Conservation (phyloP, 2,797 vertebrate species). For the Zenarchopterus dispar region DNA sequence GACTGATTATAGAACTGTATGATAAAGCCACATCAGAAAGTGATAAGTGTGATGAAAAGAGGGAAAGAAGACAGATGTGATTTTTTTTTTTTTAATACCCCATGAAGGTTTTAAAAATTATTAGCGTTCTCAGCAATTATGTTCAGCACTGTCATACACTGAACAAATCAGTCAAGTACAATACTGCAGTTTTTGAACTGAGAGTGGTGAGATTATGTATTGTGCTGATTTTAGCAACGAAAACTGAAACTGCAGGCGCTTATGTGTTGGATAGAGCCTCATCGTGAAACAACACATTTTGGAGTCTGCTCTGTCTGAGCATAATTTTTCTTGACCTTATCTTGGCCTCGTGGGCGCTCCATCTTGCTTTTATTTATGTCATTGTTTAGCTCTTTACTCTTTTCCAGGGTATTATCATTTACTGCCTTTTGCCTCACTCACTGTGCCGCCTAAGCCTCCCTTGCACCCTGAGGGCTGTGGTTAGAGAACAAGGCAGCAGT, state of each 20-base stretch:
- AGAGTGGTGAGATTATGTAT: slow-evolving; percentile 6
- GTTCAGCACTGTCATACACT: slow-evolving; percentile 63
- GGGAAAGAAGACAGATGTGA: slow-evolving; percentile 51
- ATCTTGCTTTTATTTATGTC: slow-evolving; percentile 68
- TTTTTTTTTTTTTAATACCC: slow-evolving; percentile 70
- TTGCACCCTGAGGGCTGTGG: slow-evolving; percentile 75
- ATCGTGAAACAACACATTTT: slow-evolving; percentile 20
- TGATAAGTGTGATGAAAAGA: slow-evolving; percentile 2
- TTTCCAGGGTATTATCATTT: slow-evolving; percentile 80
- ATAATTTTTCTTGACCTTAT: slow-evolving; percentile 66
- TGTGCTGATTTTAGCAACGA: not conserved
- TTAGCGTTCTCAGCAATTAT: slow-evolving; percentile 64
- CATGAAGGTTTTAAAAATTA: slow-evolving; percentile 62
- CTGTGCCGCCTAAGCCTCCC: slow-evolving; percentile 53
- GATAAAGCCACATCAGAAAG: slow-evolving; percentile 6
- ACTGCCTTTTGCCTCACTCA: slow-evolving; percentile 67
- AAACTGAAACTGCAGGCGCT: slow-evolving; percentile 1
- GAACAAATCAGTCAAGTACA: slow-evolving; percentile 52
- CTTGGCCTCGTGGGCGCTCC: slow-evolving; percentile 41
- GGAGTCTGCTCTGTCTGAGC: slow-evolving; percentile 27
- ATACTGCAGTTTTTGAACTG: not conserved
- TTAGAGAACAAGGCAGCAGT: slow-evolving; percentile 71
- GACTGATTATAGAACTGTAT: not conserved
- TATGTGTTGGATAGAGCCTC: slow-evolving; percentile 2
- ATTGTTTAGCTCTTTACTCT: slow-evolving; percentile 64